phyloP scores from a whole-genome alignment of 2,888 invertebrate genomes.

The Leptinotarsa rubiginosa region DNA sequence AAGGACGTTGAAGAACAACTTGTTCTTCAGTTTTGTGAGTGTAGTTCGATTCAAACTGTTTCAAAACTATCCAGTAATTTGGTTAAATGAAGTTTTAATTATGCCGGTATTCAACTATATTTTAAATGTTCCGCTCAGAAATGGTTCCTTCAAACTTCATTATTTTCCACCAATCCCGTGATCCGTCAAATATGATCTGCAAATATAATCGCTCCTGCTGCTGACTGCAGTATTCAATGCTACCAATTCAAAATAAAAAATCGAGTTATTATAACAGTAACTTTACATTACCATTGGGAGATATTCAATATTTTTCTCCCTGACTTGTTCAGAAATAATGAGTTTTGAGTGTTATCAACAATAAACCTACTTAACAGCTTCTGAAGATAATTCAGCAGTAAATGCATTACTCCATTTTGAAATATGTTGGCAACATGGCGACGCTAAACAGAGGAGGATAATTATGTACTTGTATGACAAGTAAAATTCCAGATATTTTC shows the following conservation, averaged over 20 bases:
- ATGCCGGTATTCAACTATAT: not conserved
- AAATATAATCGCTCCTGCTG: not conserved
- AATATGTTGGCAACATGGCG: constrained; percentile 61
- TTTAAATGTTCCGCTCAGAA: not conserved
- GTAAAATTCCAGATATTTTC: constrained; percentile 59
- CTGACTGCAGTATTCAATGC: constrained; percentile 12
- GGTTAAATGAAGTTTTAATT: too few relatives aligned
- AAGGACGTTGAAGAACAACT: too few relatives aligned
- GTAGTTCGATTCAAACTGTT: too few relatives aligned
- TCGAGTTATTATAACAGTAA: not conserved
- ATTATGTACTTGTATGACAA: constrained; percentile 65
- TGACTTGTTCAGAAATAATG: not conserved
- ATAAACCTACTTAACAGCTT: not conserved
- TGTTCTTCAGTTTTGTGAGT: too few relatives aligned
- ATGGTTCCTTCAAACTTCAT: not conserved
- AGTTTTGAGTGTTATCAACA: not conserved
- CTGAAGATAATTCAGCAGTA: constrained; percentile 2
- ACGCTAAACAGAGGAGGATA: constrained; percentile 64
- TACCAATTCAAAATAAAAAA: constrained; percentile 22
- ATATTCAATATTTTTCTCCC: not conserved
- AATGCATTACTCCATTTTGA: constrained; percentile 36
- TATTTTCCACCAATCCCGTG: not conserved
- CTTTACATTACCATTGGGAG: not conserved
- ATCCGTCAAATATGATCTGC: not conserved
- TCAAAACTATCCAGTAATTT: too few relatives aligned